Evolutionary conservation across 2,888 invertebrate genomes (phyloP).

Genomic region (Proisotoma minuta): DNA sequence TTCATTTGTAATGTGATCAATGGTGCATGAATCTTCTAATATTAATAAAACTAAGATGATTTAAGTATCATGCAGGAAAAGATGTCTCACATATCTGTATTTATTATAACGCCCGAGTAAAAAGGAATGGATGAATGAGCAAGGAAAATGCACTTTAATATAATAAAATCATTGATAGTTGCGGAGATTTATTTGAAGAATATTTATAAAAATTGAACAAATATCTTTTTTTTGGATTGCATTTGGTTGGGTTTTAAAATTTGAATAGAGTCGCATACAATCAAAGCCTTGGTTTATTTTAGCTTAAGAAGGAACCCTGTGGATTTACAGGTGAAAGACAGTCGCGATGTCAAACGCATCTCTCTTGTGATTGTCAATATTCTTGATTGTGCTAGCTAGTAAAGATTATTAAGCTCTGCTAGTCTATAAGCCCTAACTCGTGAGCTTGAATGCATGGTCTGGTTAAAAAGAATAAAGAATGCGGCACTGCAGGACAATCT

Average conservation of each 20-base stretch:
- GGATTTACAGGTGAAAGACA: constrained; percentile 16
- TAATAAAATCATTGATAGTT: no score
- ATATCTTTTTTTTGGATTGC: neutral
- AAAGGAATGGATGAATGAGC: neutral
- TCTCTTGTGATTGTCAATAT: neutral
- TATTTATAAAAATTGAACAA: neutral
- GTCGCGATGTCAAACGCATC: constrained; percentile 3
- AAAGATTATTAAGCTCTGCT: neutral
- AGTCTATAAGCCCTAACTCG: constrained; percentile 3
- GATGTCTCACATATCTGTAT: neutral
- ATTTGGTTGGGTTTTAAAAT: neutral
- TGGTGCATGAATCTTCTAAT: constrained; percentile 10
- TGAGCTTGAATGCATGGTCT: no score
- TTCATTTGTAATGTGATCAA: constrained; percentile 36
- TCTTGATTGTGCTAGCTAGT: neutral
- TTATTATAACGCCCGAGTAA: neutral
- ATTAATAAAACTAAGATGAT: neutral
- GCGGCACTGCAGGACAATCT: no score
- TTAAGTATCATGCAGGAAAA: neutral
- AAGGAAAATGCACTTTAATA: no score
- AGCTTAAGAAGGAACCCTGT: constrained; percentile 15
- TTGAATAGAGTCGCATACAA: constrained; percentile 11
- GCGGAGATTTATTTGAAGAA: neutral
- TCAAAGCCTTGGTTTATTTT: constrained; percentile 14
- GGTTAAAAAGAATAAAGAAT: no score